Percentiles rank a stretch among this genome's conserved stretches.
Conservation (phyloP, 2,888 invertebrate genomes). For the Hylaea fasciaria region DNA sequence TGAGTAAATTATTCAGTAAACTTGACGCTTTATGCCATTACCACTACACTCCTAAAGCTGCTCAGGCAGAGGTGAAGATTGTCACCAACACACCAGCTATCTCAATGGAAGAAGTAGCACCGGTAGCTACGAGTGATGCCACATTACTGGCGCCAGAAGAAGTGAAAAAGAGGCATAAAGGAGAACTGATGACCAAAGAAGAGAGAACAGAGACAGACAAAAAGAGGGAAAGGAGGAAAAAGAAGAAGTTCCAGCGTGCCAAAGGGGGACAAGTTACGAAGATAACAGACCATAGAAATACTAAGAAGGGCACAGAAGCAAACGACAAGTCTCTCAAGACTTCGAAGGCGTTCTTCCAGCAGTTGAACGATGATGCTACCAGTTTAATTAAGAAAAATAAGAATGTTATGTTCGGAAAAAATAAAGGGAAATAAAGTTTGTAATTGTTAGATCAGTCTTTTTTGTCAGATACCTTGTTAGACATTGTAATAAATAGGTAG, state of each 20-base stretch:
- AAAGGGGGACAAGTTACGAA: constrained; percentile 69
- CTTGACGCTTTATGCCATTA: constrained; percentile 97
- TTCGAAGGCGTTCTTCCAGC: constrained; percentile 92
- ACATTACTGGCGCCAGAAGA: constrained; percentile 96
- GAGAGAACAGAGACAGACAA: constrained; percentile 95
- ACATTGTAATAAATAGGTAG: no score
- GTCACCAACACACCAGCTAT: constrained; percentile 96
- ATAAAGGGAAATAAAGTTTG: constrained; percentile 61
- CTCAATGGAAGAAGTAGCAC: constrained; percentile 97
- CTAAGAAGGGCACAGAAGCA: constrained; percentile 85
- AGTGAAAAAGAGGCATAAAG: constrained; percentile 87
- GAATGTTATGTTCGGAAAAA: constrained; percentile 70
- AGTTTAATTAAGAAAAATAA: constrained; percentile 67
- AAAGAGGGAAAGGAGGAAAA: constrained; percentile 94
- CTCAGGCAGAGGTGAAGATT: constrained; percentile 94
- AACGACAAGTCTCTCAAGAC: constrained; percentile 86
- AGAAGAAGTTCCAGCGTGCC: constrained; percentile 90
- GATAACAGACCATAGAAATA: constrained; percentile 80
- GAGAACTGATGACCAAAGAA: constrained; percentile 87
- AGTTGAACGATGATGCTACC: constrained; percentile 90
- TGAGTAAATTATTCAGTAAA: constrained; percentile 92
- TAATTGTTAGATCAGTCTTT: constrained; percentile 34
- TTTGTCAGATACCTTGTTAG: not conserved
- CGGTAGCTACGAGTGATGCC: constrained; percentile 93
- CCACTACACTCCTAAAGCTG: constrained; percentile 96